Evolutionary conservation across 2,888 invertebrate genomes (phyloP).

Genomic region (Amblyjoppa proteus): DNA sequence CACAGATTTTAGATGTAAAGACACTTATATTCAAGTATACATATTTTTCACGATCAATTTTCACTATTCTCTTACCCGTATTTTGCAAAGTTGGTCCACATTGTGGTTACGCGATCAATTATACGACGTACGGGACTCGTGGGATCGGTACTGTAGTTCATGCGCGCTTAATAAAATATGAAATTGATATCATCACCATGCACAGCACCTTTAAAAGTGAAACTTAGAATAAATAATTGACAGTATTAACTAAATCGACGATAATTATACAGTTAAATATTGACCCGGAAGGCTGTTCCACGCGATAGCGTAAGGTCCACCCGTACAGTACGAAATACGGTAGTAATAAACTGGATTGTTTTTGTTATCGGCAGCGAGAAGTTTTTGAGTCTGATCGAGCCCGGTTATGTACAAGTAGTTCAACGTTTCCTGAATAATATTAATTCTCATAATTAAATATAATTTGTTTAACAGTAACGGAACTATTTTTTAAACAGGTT

Average conservation of each 20-base stretch:
- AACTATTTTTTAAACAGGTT: background rate
- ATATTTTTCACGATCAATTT: background rate
- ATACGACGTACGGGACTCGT: slow-evolving; percentile 37
- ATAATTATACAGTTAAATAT: background rate
- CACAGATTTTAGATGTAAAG: background rate
- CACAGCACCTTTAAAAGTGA: slow-evolving; percentile 43
- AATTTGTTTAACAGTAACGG: background rate
- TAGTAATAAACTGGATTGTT: slow-evolving; percentile 72
- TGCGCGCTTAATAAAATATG: slow-evolving; percentile 39
- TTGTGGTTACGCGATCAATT: slow-evolving; percentile 35
- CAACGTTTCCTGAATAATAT: slow-evolving; percentile 60
- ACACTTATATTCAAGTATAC: background rate
- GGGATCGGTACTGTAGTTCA: slow-evolving; percentile 35
- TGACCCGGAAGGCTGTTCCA: slow-evolving; percentile 22
- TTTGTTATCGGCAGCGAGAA: slow-evolving; percentile 53
- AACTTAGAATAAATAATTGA: slow-evolving; percentile 53
- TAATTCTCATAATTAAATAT: background rate
- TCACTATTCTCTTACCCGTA: slow-evolving; percentile 45
- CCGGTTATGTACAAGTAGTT: slow-evolving; percentile 66
- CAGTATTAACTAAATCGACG: background rate
- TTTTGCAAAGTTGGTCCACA: slow-evolving; percentile 69
- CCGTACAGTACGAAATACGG: slow-evolving; percentile 59
- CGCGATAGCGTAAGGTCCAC: slow-evolving; percentile 15
- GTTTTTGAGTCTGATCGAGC: slow-evolving; percentile 72
- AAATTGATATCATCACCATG: slow-evolving; percentile 53